Percentiles rank a stretch among this genome's conserved stretches.
Evolutionary conservation across 2,888 invertebrate genomes (phyloP).

Genomic region (Dichetophora obliterata): DNA sequence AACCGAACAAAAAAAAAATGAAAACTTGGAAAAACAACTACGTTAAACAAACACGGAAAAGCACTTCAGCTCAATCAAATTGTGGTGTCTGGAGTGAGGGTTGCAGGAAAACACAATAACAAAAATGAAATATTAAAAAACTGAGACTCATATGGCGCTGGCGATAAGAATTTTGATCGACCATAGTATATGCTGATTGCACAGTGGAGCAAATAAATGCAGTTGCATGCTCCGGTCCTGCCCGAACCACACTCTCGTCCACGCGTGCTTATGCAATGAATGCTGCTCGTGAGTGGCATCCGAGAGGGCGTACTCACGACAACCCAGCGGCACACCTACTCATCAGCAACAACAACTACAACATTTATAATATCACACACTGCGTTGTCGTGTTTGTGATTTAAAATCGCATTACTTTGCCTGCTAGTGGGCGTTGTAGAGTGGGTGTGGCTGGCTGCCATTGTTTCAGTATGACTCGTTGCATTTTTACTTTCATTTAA

Average conservation of each 20-base stretch:
- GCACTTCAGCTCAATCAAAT: constrained; percentile 19
- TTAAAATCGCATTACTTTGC: constrained; percentile 31
- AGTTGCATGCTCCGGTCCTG: not conserved
- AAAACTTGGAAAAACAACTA: no score
- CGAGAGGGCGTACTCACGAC: constrained; percentile 22
- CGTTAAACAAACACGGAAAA: constrained; percentile 31
- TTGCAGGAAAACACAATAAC: not conserved
- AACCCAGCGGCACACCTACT: constrained; percentile 21
- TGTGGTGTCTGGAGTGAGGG: not conserved
- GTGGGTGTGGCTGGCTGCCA: constrained; percentile 15
- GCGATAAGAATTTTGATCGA: constrained; percentile 10
- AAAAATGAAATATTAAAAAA: not conserved
- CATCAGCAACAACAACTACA: constrained; percentile 4
- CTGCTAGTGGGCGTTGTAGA: not conserved
- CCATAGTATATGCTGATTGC: not conserved
- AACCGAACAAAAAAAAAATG: no score
- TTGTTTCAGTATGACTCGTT: not conserved
- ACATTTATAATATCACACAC: not conserved
- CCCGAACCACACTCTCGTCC: not conserved
- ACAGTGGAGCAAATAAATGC: not conserved
- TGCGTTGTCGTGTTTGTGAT: constrained; percentile 25
- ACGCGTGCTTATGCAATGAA: not conserved
- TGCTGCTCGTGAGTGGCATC: not conserved
- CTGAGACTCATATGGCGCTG: constrained; percentile 1
- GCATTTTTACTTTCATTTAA: constrained; percentile 17